Percentiles rank a stretch among this genome's conserved stretches.
phyloP scores from a whole-genome alignment of 2,113 vertebrate species.

The Pan paniscus region DNA sequence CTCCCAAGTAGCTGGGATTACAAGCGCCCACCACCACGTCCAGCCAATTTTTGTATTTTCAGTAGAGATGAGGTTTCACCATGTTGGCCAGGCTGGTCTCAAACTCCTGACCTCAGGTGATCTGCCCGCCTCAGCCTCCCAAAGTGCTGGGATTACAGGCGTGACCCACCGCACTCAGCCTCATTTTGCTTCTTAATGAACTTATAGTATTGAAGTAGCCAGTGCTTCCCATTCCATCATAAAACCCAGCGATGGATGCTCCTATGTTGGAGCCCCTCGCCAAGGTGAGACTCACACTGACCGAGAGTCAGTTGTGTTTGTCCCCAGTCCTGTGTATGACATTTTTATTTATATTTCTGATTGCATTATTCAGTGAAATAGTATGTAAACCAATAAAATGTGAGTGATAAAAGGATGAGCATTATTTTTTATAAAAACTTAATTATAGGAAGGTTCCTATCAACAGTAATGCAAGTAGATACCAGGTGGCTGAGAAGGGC shows the following conservation, averaged over 20 bases:
- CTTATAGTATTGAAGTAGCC: not conserved
- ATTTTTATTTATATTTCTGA: not conserved
- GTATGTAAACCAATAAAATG: not conserved
- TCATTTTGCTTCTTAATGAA: not conserved
- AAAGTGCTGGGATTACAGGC: too few relatives aligned
- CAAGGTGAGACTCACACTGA: rapidly evolving
- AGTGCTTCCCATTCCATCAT: not conserved
- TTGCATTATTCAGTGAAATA: not conserved
- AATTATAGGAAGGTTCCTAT: not conserved
- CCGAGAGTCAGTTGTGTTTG: not conserved
- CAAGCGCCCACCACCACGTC: too few relatives aligned
- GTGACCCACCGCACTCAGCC: too few relatives aligned
- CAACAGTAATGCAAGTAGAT: not conserved
- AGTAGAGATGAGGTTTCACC: too few relatives aligned
- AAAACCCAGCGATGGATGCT: not conserved
- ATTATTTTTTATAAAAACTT: not conserved
- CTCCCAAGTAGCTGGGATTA: too few relatives aligned
- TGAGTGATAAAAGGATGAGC: not conserved
- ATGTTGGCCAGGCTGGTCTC: too few relatives aligned
- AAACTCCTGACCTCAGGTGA: too few relatives aligned
- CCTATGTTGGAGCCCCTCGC: not conserved
- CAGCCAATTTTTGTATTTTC: too few relatives aligned
- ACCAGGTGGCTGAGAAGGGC: not conserved
- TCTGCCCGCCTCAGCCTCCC: too few relatives aligned
- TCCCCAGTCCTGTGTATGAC: not conserved